These are phyloP conservation scores for Callipepla squamata DNA, from an alignment of 2,113 vertebrate species.

Conservation along the genomic window DNA sequence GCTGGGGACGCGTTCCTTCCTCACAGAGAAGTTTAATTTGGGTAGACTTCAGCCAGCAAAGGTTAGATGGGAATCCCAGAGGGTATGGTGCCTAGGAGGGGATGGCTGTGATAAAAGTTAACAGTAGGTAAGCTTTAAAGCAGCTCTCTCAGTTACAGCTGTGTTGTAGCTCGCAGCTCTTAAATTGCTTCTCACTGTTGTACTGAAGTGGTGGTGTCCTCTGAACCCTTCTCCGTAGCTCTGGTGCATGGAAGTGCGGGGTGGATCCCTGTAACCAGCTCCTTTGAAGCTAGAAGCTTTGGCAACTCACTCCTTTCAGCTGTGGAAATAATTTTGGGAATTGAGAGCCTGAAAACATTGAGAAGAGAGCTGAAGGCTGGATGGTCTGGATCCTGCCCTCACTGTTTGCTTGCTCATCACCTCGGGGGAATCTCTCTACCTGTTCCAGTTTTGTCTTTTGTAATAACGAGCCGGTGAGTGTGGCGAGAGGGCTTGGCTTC, in stretches of 20 bases:
- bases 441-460: not conserved
- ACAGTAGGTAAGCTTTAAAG: not conserved
- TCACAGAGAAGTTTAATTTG: not conserved
- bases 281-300: not conserved
- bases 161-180: not conserved
- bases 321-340: not conserved
- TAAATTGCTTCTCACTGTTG: not conserved
- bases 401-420: accelerated
- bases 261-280: not conserved
- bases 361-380: not conserved
- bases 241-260: not conserved
- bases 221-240: not conserved
- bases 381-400: not conserved
- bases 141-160: not conserved
- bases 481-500: not conserved
- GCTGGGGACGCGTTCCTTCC: not conserved
- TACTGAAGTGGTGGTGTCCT: not conserved
- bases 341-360: not conserved
- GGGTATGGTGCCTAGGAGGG: not conserved
- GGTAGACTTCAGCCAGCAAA: not conserved
- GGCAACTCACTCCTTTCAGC: not conserved
- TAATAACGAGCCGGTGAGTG: accelerated
- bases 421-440: not conserved
- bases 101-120: not conserved
- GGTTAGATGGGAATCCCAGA: not conserved